phyloP scores from a whole-genome alignment of 2,113 vertebrate genomes.

The Tragelaphus buxtoni region DNA sequence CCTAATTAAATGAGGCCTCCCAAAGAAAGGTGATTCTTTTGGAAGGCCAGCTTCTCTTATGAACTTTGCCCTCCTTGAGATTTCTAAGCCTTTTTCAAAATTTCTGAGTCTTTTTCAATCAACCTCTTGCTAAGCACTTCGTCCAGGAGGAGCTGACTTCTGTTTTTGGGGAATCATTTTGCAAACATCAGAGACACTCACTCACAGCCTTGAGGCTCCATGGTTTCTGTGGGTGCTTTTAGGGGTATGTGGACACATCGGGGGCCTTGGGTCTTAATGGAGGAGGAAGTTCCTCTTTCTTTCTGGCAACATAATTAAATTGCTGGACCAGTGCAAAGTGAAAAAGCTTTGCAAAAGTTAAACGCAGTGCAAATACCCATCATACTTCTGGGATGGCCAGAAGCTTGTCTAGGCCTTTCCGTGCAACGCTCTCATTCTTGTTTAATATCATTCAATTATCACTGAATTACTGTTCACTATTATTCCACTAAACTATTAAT shows the following conservation, averaged over 20 bases:
- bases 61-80: neutral
- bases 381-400: neutral
- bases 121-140: neutral
- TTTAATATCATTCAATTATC: neutral
- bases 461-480: neutral
- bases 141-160: neutral
- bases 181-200: neutral
- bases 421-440: neutral
- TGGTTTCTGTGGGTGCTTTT: neutral
- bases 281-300: neutral
- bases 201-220: neutral
- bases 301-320: neutral
- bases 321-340: neutral
- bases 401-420: neutral
- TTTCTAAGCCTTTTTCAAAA: neutral
- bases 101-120: neutral
- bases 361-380: neutral
- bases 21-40: neutral
- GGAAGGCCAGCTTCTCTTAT: neutral
- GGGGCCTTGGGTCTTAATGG: neutral
- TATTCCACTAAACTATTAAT: neutral
- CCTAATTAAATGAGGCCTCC: neutral
- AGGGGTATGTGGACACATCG: neutral
- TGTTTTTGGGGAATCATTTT: neutral
- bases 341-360: neutral